phyloP scores from a whole-genome alignment of 64 coral and sea anemone genomes.

The Stylophora pistillata region DNA sequence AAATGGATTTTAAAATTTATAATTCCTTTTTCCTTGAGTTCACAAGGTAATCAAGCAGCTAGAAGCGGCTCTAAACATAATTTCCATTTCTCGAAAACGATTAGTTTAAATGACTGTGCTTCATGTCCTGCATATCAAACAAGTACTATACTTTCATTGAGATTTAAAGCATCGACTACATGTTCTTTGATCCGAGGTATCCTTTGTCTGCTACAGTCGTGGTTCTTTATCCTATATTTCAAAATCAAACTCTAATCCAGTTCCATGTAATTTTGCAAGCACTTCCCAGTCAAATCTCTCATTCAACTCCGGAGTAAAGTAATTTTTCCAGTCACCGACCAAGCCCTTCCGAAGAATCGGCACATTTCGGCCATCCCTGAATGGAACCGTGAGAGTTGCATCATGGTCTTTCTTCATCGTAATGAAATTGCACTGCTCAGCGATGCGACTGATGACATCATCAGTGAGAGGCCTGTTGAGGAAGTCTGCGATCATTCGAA shows the following conservation, averaged over 20 bases:
- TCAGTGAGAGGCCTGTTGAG: constrained; percentile 8
- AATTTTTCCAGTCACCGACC: constrained; percentile 13
- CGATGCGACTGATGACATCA: constrained; percentile 4
- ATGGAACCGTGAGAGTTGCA: not conserved
- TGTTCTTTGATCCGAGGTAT: no score
- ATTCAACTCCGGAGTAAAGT: constrained; percentile 8
- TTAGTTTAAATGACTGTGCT: no score
- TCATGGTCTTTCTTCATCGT: not conserved
- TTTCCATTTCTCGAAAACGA: no score
- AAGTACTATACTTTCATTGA: no score
- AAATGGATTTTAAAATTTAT: no score
- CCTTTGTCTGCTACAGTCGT: not conserved
- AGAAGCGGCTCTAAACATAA: no score
- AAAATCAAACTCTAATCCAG: constrained; percentile 11
- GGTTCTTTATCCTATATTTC: not conserved
- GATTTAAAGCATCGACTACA: no score
- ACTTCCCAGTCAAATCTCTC: constrained; percentile 13
- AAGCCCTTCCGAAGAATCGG: not conserved
- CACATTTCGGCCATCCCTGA: not conserved
- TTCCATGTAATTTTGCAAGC: constrained; percentile 4
- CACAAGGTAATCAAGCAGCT: no score
- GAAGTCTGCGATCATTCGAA: not conserved
- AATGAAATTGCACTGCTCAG: not conserved
- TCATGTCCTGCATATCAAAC: no score
- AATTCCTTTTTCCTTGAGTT: no score